Evolutionary conservation across 2,888 invertebrate genomes (phyloP), one percentile per base, ranked within the genome.

Genomic region (Cancer borealis): DNA sequence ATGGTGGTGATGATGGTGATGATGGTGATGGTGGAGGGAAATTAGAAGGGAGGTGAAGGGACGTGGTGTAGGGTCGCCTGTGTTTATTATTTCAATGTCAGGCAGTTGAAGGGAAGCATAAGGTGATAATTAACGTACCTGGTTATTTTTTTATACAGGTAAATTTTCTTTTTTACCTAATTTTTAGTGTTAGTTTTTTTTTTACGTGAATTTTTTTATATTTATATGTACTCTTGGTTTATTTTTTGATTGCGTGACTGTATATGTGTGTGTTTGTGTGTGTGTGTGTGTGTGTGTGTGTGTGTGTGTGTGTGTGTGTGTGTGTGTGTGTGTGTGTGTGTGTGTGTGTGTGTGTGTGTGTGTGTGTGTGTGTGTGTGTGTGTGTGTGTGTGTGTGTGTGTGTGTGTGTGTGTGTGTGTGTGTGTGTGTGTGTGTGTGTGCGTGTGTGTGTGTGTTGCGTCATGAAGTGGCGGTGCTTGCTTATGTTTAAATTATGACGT

Each of bases 41-140:
- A 17, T 60, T 21, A 21, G 39, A 39, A 39, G 39, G 39, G 54
- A 2, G 54, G 54, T 54, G 54, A 14, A 54, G 14, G 54, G 54
- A 54, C 54, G 54, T 66, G 66, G 66, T 66, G 21, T 12, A 21
- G 12, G 66, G 66, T 21, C 1, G 84, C 39, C 39, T 84, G 12
- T 84, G 84, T 30, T 84, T 84, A 84, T 84, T 39, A 84, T 84
- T 84, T 84, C 84, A 84, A 3, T 84, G 84, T 84, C 84, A 84
- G 30, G 14, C 0, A 10, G 30, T 30, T 84, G 84, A 84, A 39
- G n/a, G 39, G 84, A 84, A 84, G 39, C 84, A 17, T 84, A 84
- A 39, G 30, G 84, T 84, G 39, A 17, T 30, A 84, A 84, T 84
- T 30, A 84, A 5, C 84, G 30, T 84, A 84, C 14, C 30, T 30